Base-by-base conservation (phyloP, 2,113 vertebrate species). In the Taxidea taxus region DNA sequence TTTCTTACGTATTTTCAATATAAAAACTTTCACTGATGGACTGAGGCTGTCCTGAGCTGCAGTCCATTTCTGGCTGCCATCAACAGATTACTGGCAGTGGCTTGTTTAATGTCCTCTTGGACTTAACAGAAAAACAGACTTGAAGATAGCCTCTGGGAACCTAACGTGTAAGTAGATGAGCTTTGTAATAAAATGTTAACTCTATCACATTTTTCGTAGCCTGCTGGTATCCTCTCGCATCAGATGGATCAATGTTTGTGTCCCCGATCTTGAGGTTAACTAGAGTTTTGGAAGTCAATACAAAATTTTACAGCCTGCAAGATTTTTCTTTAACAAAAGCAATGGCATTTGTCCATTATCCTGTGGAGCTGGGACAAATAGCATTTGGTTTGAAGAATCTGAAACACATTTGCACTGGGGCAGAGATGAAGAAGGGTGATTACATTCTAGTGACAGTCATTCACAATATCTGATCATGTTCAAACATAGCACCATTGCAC, bases 261-360 rank as follows among this genome's bases (percentile, higher is more conserved):
- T 80, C 47, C 72, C 87, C n/a, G 29, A 37, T 82, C 31, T 85
- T 95, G 91, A 97, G 60, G 87, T 93, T 97, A 95, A 81, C 82
- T 90, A 90, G 92, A 90, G 64, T 77, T 97, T 96, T 92, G 94
- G 80, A 90, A 96, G 90, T 34, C 58, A 60, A 56, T 77, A 93
- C 87, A 49, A 83, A 56, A 70, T 42, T 94, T 77, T 78, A 60
- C 13, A 94, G 29, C 42, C 58, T 66, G 27, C 29, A 77, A 82
- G 77, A n/a, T 75, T 64, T 88, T 81, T 78, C 14, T 97, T 88
- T 82, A 93, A 88, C 56, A 54, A 91, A 94, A 85, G 15, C 51
- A 62, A 0, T 21, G 23, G 21, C 44, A 7, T 80, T 66, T 92
- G 44, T 81, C 62, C 66, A 47, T 90, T 91, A 56, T 68, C 18